These are phyloP conservation scores for Nycticryphes semicollaris DNA, from an alignment of 2,113 vertebrate genomes.

Conservation along the genomic window DNA sequence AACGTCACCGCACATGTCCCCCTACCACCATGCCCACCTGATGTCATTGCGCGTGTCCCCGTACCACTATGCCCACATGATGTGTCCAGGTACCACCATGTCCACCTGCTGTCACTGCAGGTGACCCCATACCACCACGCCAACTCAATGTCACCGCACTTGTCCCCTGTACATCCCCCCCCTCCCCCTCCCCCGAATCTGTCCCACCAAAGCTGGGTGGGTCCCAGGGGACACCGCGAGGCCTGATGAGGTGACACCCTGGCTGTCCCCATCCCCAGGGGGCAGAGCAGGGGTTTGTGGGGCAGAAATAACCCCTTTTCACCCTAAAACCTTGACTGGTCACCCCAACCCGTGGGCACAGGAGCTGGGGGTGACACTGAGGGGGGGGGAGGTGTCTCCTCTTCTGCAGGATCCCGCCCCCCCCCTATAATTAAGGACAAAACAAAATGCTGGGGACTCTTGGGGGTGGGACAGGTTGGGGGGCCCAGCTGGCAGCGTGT, in stretches of 20 bases:
- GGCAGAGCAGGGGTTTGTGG: neutral
- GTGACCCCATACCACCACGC: no score
- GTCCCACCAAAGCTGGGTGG: neutral
- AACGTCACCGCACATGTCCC: no score
- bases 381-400: neutral
- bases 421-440: neutral
- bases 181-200: neutral
- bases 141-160: no score
- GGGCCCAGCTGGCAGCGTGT: no score
- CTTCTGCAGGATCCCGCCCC: neutral
- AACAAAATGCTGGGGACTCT: neutral
- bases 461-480: neutral
- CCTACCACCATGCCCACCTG: no score
- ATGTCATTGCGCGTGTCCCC: no score
- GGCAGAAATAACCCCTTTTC: no score
- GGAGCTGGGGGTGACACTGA: neutral
- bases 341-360: neutral
- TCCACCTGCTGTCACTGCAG: no score
- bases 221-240: rapidly evolving
- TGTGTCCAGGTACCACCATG: no score
- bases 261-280: neutral
- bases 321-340: neutral
- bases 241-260: neutral
- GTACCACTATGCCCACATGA: no score
- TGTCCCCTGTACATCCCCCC: neutral